phyloP scores from a whole-genome alignment of 2,888 invertebrate species.

The Hesperia comma region DNA sequence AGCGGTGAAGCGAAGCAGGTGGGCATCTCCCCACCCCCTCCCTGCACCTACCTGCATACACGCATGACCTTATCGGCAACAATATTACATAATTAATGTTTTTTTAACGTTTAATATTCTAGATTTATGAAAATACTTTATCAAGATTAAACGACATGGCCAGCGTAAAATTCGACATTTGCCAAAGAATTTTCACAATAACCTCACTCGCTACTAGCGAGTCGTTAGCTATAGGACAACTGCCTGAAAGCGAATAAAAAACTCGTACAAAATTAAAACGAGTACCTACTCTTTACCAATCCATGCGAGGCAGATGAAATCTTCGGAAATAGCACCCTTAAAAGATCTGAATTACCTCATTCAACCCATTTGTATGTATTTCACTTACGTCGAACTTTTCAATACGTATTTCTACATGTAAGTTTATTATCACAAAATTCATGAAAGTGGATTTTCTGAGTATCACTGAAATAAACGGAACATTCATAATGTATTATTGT shows the following conservation, averaged over 20 bases:
- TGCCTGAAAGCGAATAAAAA: constrained; percentile 8
- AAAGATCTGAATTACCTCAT: constrained; percentile 15
- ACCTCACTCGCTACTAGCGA: no score
- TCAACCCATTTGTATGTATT: background rate
- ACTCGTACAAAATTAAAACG: constrained; percentile 13
- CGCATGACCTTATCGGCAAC: no score
- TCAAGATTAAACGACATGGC: no score
- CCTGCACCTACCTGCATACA: no score
- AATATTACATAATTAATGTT: no score
- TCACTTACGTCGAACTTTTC: background rate
- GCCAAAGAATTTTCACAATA: no score
- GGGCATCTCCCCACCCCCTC: no score
- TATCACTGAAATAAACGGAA: background rate
- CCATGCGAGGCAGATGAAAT: constrained; percentile 27
- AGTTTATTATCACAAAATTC: background rate
- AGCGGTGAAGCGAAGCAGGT: no score
- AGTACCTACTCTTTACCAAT: constrained; percentile 17
- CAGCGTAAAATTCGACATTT: no score
- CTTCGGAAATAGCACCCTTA: constrained; percentile 21
- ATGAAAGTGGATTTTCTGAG: background rate
- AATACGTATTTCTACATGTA: background rate
- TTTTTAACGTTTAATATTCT: no score
- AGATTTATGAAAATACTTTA: no score
- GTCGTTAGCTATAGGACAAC: background rate
- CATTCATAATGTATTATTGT: no score